Evolutionary conservation across 2,888 invertebrate species (phyloP).

Genomic region (Ectropis crepuscularia): DNA sequence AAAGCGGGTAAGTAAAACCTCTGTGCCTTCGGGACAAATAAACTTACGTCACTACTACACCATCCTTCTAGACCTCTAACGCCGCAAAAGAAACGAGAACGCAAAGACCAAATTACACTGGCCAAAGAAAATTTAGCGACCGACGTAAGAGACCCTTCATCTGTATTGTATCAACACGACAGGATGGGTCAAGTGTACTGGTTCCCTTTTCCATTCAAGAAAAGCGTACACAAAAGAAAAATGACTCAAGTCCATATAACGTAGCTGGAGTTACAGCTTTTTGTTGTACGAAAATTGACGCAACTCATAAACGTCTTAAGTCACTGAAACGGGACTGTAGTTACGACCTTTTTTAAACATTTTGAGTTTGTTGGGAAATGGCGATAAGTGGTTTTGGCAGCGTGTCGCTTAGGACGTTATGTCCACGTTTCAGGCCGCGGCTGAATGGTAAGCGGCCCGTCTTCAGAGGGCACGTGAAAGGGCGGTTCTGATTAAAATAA

Average conservation of each 20-base stretch:
- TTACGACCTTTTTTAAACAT: constrained; percentile 3
- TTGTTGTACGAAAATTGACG: not conserved
- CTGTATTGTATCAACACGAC: constrained; percentile 33
- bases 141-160: constrained; percentile 37
- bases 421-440: not conserved
- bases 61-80: constrained; percentile 41
- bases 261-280: constrained; percentile 3
- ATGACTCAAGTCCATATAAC: constrained; percentile 4
- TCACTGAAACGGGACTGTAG: not conserved
- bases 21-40: constrained; percentile 52
- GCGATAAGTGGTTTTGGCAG: constrained; percentile 1
- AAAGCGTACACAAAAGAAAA: constrained; percentile 17
- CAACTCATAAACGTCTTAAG: constrained; percentile 16
- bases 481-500: constrained; percentile 61
- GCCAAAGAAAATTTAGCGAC: constrained; percentile 33
- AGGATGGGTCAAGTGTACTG: constrained; percentile 42
- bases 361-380: constrained; percentile 1
- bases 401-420: not conserved
- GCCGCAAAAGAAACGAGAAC: constrained; percentile 29
- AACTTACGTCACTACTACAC: constrained; percentile 43
- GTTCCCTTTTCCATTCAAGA: constrained; percentile 47
- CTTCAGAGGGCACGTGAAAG: constrained; percentile 48
- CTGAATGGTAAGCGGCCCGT: constrained; percentile 43
- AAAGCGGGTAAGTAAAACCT: constrained; percentile 51
- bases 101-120: constrained; percentile 44